Percentiles rank a stretch among this genome's conserved stretches.
These are phyloP conservation scores for Phania funesta DNA, from an alignment of 2,888 invertebrate species.

Conservation along the genomic window DNA sequence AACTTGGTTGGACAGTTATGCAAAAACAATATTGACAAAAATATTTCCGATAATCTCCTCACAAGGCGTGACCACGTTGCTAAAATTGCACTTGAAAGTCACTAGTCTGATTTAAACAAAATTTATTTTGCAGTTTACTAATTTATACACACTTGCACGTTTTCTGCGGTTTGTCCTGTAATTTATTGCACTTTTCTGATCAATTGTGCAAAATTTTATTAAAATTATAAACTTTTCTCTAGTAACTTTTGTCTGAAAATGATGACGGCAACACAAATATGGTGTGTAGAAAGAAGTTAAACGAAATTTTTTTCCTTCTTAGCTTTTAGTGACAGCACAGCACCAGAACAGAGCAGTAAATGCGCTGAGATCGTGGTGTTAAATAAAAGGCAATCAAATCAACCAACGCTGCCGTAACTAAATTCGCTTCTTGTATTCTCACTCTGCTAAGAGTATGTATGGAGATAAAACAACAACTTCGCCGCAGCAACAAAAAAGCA, in stretches of 20 bases:
- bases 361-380: slow-evolving; percentile 63
- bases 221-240: slow-evolving; percentile 52
- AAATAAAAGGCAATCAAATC: slow-evolving; percentile 48
- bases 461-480: slow-evolving; percentile 60
- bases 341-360: slow-evolving; percentile 68
- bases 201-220: slow-evolving; percentile 40
- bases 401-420: slow-evolving; percentile 35
- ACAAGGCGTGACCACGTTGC: slow-evolving; percentile 68
- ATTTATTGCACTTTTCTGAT: slow-evolving; percentile 45
- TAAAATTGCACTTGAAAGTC: slow-evolving; percentile 57
- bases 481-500: slow-evolving; percentile 60
- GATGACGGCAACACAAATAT: slow-evolving; percentile 68
- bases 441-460: slow-evolving; percentile 34
- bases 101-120: slow-evolving; percentile 37
- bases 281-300: slow-evolving; percentile 61
- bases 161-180: slow-evolving; percentile 17
- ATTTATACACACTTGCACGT: slow-evolving; percentile 46
- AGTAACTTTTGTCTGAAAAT: slow-evolving; percentile 55
- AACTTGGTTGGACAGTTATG: slow-evolving; percentile 27
- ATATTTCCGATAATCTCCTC: slow-evolving; percentile 35
- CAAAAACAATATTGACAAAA: slow-evolving; percentile 29
- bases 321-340: slow-evolving; percentile 65
- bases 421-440: slow-evolving; percentile 54
- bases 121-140: neutral
- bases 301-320: slow-evolving; percentile 47